Evolutionary conservation across 2,888 invertebrate genomes (phyloP).

Genomic region (Synergus gifuensis): DNA sequence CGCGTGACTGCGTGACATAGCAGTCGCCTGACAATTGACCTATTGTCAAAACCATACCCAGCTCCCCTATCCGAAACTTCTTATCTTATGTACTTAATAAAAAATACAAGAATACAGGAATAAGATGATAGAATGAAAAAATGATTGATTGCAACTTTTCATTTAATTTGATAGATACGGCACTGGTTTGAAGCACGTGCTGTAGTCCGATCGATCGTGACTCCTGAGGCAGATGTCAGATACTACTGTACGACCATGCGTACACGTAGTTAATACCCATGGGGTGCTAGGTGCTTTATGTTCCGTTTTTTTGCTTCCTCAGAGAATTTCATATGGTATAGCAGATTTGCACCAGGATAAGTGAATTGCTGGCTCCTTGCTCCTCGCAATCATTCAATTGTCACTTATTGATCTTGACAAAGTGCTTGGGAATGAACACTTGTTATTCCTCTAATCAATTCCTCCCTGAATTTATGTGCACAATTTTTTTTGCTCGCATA

Average conservation of each 20-base stretch:
- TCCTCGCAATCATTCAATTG: constrained; percentile 34
- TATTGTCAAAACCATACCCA: not conserved
- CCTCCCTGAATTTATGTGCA: not conserved
- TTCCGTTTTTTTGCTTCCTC: constrained; percentile 17
- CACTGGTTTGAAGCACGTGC: constrained; percentile 35
- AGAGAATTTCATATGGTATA: constrained; percentile 5
- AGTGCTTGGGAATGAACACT: constrained; percentile 15
- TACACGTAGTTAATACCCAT: constrained; percentile 31
- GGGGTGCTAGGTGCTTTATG: constrained; percentile 37
- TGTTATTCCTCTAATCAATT: constrained; percentile 9
- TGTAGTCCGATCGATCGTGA: constrained; percentile 7
- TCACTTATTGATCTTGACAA: constrained; percentile 41
- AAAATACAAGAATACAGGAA: not conserved
- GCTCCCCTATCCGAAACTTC: not conserved
- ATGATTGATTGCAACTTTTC: constrained; percentile 26
- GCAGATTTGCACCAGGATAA: constrained; percentile 29
- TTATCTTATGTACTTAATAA: not conserved
- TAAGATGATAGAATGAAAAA: constrained; percentile 29
- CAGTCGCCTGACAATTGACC: not conserved
- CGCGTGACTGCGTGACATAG: not conserved
- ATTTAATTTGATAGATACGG: constrained; percentile 41
- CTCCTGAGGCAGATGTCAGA: constrained; percentile 31
- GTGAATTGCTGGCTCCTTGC: constrained; percentile 28
- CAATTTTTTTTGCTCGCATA: not conserved
- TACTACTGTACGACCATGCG: not conserved